Evolutionary conservation across 2,888 invertebrate genomes (phyloP).

Genomic region (Clostera curtula): DNA sequence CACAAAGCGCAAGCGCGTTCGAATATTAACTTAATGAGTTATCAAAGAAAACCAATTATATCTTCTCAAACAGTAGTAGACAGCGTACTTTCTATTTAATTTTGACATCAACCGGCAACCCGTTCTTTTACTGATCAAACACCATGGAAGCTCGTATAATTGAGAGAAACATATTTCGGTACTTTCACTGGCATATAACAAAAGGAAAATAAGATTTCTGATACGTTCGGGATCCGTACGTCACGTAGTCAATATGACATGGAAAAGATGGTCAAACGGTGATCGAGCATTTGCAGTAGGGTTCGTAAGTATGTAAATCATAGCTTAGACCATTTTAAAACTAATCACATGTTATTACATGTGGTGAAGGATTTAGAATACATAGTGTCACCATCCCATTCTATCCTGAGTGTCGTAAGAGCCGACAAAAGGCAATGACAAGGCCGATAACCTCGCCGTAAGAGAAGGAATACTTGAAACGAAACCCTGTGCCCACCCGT

Average conservation of each 20-base stretch:
- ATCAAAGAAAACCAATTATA: slow-evolving; percentile 29
- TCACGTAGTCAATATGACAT: slow-evolving; percentile 20
- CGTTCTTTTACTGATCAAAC: slow-evolving; percentile 12
- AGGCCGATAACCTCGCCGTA: too few relatives aligned
- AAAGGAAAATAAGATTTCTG: slow-evolving; percentile 17
- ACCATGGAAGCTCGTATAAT: slow-evolving; percentile 12
- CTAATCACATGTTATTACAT: too few relatives aligned
- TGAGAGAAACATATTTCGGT: slow-evolving; percentile 10
- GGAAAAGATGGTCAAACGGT: slow-evolving; percentile 8
- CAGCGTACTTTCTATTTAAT: slow-evolving; percentile 29
- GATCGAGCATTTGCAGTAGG: too few relatives aligned
- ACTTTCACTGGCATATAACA: slow-evolving; percentile 24
- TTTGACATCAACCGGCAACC: slow-evolving; percentile 9
- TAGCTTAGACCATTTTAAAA: too few relatives aligned
- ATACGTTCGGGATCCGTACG: slow-evolving; percentile 14
- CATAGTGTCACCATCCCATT: too few relatives aligned
- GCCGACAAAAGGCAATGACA: too few relatives aligned
- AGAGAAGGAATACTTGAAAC: too few relatives aligned
- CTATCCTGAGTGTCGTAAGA: too few relatives aligned
- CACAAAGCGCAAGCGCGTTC: slow-evolving; percentile 4
- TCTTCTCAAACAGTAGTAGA: slow-evolving; percentile 16
- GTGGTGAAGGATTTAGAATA: too few relatives aligned
- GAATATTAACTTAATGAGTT: slow-evolving; percentile 20
- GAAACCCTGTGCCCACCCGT: too few relatives aligned
- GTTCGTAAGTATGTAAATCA: too few relatives aligned